A percentile compares a stretch with the other conserved stretches of the same genome.
phyloP scores from a whole-genome alignment of 2,113 vertebrate species.

The Cinclus cinclus region DNA sequence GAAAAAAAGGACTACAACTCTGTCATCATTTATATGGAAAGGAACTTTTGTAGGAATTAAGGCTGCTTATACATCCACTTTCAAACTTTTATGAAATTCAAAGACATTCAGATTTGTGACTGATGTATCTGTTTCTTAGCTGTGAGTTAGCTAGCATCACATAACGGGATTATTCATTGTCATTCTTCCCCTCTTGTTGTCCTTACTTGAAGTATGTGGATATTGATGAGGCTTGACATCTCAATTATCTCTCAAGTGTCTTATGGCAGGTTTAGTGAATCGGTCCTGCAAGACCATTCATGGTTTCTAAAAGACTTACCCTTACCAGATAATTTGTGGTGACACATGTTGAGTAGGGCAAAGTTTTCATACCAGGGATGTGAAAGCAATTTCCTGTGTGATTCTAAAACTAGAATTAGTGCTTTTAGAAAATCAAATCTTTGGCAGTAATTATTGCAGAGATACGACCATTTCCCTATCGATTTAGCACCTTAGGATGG shows the following conservation, averaged over 20 bases:
- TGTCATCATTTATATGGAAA: neutral
- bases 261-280: neutral
- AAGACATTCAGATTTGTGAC: neutral
- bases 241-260: neutral
- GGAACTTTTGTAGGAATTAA: neutral
- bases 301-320: neutral
- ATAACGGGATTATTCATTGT: neutral
- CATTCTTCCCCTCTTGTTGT: neutral
- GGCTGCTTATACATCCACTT: neutral
- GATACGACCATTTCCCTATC: neutral
- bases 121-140: neutral
- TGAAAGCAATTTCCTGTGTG: neutral
- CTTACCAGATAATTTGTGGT: neutral
- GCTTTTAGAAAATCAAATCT: neutral
- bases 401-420: neutral
- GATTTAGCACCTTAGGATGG: neutral
- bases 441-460: neutral
- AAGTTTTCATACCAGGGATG: neutral
- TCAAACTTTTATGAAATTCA: neutral
- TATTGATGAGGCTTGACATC: conserved; percentile 35
- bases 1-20: neutral
- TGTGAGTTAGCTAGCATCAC: neutral
- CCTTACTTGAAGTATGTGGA: conserved; percentile 1
- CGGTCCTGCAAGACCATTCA: neutral
- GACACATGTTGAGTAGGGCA: neutral